Conservation (phyloP, 2,113 vertebrate genomes). For the Odontesthes bonariensis region DNA sequence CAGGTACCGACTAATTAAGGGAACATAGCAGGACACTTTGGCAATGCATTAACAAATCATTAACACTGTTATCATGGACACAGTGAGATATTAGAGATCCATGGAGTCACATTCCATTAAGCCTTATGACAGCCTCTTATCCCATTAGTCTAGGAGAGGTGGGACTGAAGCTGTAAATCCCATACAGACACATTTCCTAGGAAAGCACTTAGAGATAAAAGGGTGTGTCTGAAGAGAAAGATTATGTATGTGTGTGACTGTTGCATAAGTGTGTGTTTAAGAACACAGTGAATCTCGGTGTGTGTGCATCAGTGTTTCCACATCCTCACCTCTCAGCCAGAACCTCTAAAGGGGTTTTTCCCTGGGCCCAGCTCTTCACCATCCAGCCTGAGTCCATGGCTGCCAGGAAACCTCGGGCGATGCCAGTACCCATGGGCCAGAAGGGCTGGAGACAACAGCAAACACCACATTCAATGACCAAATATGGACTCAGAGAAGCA, state of each 20-base stretch:
- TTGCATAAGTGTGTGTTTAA: background rate
- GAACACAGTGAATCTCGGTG: background rate
- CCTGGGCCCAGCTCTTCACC: conserved; percentile 96
- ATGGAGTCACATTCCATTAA: conserved; percentile 56
- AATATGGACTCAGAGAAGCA: conserved; percentile 37
- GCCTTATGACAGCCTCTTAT: conserved; percentile 49
- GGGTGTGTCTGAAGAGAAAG: conserved; percentile 53
- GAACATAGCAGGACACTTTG: background rate
- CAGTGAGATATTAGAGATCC: conserved; percentile 11
- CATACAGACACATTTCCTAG: conserved; percentile 54
- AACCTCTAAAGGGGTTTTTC: conserved; percentile 90
- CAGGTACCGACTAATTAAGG: background rate
- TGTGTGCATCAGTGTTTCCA: conserved; percentile 44
- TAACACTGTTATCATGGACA: conserved; percentile 19
- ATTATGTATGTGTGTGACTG: conserved; percentile 4
- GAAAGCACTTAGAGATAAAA: conserved; percentile 75
- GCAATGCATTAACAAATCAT: background rate
- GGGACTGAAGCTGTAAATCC: conserved; percentile 56
- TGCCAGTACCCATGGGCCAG: conserved; percentile 99
- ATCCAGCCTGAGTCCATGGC: conserved; percentile 98
- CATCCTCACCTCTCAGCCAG: conserved; percentile 94
- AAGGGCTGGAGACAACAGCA: conserved; percentile 86
- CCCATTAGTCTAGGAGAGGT: conserved; percentile 52
- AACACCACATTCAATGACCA: conserved; percentile 51
- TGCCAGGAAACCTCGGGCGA: conserved; percentile 96